These are phyloP conservation scores for Sceloporus tristichus DNA, from an alignment of 2,113 vertebrate genomes.

Conservation along the genomic window DNA sequence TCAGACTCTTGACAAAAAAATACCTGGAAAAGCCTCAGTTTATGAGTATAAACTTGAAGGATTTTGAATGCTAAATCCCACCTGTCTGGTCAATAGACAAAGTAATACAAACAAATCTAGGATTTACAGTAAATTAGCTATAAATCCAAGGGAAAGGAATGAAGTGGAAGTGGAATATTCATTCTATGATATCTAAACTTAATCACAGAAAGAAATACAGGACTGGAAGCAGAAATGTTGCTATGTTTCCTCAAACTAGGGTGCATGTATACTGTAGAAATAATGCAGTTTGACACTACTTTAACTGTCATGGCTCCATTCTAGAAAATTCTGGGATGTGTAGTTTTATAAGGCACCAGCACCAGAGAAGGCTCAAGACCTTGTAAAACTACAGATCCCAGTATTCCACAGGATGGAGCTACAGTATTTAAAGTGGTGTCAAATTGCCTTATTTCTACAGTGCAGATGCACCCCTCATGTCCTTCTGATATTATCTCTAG, in stretches of 20 bases:
- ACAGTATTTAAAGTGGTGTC: no score
- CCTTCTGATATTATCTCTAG: no score
- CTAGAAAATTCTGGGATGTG: not conserved
- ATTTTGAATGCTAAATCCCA: no score
- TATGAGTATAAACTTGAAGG: no score
- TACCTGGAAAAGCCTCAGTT: constrained; percentile 43
- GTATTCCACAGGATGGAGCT: no score
- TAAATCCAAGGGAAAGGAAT: constrained; percentile 59
- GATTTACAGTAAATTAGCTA: constrained; percentile 50
- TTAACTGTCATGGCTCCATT: no score
- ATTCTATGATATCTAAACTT: constrained; percentile 48
- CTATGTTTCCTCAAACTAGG: not conserved
- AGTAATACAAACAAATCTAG: not conserved
- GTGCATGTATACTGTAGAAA: not conserved
- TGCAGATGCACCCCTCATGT: no score
- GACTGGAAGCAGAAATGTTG: not conserved
- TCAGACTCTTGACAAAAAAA: constrained; percentile 46
- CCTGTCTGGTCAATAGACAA: fast-evolving
- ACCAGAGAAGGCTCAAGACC: no score
- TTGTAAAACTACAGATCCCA: no score
- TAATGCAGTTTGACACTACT: not conserved
- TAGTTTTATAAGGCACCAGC: not conserved
- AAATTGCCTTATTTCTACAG: no score
- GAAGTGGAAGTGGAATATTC: constrained; percentile 15
- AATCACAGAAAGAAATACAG: not conserved